Percentiles rank a stretch among this genome's conserved stretches.
Evolutionary conservation across 1,140 invertebrate genomes (phyloP).

Genomic region (Brachionus manjavacas): DNA sequence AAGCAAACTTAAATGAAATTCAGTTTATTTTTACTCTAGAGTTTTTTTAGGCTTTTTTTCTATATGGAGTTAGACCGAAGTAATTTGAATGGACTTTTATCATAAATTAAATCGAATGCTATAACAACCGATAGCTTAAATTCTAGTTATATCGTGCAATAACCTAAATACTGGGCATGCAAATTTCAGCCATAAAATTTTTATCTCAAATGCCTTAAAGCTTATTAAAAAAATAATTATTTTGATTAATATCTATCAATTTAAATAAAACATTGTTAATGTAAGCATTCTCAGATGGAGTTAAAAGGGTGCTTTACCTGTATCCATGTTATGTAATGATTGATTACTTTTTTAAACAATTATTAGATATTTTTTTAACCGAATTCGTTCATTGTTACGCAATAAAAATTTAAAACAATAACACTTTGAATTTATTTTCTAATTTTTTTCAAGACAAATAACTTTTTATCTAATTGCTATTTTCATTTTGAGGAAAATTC

Average conservation of each 20-base stretch:
- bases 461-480: constrained; percentile 4
- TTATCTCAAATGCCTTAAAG: background rate
- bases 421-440: background rate
- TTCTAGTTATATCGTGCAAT: background rate
- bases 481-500: background rate
- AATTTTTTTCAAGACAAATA: background rate
- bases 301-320: background rate
- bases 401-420: background rate
- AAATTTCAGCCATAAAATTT: background rate
- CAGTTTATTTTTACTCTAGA: background rate
- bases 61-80: background rate
- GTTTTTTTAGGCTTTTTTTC: constrained; percentile 19
- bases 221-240: background rate
- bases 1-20: background rate
- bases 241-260: background rate
- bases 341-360: constrained; percentile 9
- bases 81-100: constrained; percentile 26
- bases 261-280: constrained; percentile 8
- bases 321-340: constrained; percentile 24
- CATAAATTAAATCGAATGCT: constrained; percentile 36
- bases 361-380: constrained; percentile 12
- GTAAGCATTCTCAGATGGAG: background rate
- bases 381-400: background rate
- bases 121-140: constrained; percentile 17
- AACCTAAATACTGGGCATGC: background rate